Percentiles rank a stretch among this genome's conserved stretches.
Evolutionary conservation across 2,888 invertebrate genomes (phyloP).

Genomic region (Chirona hameri): DNA sequence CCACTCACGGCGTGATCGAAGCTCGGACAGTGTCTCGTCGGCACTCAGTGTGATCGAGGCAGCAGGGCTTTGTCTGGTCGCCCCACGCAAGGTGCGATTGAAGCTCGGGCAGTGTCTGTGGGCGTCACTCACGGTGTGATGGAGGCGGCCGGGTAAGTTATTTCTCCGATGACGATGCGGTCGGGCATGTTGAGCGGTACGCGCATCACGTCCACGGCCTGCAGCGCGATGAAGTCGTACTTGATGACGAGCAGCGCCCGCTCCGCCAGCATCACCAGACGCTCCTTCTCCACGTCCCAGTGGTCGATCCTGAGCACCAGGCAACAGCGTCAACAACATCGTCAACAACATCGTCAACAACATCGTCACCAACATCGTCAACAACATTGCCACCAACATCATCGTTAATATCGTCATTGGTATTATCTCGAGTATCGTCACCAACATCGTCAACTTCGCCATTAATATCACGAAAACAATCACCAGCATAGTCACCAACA

Average conservation of each 20-base stretch:
- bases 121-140: constrained; percentile 71
- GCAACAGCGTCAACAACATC: no score
- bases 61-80: neutral
- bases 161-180: constrained; percentile 67
- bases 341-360: no score
- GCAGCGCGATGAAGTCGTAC: constrained; percentile 80
- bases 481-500: no score
- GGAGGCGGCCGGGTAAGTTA: constrained; percentile 76
- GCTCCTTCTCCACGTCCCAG: constrained; percentile 82
- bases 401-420: no score
- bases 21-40: neutral
- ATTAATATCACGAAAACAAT: no score
- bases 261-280: constrained; percentile 70
- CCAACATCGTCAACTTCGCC: no score
- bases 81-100: neutral
- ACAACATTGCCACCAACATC: no score
- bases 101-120: neutral
- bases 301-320: constrained; percentile 81
- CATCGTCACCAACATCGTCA: no score
- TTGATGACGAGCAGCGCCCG: constrained; percentile 68
- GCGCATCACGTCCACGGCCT: constrained; percentile 65
- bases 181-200: constrained; percentile 65
- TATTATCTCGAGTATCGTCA: no score
- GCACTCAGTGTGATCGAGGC: no score
- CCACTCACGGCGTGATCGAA: neutral